A percentile compares a stretch with the other conserved stretches of the same genome.
Conservation (phyloP, 2,888 invertebrate genomes). For the Pammene fasciana region DNA sequence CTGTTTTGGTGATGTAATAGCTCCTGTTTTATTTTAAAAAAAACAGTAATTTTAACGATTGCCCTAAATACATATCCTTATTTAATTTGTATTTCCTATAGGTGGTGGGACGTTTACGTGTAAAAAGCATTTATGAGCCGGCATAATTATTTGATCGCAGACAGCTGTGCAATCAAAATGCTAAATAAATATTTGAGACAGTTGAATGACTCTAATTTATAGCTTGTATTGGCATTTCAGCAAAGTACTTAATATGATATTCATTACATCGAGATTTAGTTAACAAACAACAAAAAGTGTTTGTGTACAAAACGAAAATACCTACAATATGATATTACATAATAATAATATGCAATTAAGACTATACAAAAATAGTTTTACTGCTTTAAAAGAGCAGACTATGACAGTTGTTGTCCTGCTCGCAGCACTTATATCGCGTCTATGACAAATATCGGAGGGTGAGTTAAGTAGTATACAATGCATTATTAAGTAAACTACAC, state of each 20-base stretch:
- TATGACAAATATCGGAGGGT: conserved; percentile 13
- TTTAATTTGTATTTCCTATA: neutral
- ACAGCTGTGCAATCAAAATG: conserved; percentile 12
- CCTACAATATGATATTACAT: too few species aligned
- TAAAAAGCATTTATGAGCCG: conserved; percentile 6
- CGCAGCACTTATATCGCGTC: neutral
- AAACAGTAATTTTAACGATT: too few species aligned
- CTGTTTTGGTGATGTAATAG: too few species aligned
- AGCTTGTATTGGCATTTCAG: neutral
- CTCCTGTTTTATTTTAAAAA: too few species aligned
- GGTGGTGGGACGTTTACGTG: neutral
- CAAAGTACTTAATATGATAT: neutral
- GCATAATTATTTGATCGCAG: conserved; percentile 26
- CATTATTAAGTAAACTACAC: too few species aligned
- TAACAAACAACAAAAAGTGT: too few species aligned
- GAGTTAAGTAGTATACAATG: conserved; percentile 5
- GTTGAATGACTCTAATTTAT: neutral
- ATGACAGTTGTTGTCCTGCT: neutral
- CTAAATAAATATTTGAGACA: conserved; percentile 1
- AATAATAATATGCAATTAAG: too few species aligned
- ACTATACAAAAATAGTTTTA: too few species aligned
- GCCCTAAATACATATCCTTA: too few species aligned
- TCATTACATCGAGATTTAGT: neutral
- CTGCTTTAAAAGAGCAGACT: too few species aligned
- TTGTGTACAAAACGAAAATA: too few species aligned